Percentiles rank a stretch among this genome's conserved stretches.
phyloP scores from a whole-genome alignment of 2,888 invertebrate species.

The Bellardia pandia region DNA sequence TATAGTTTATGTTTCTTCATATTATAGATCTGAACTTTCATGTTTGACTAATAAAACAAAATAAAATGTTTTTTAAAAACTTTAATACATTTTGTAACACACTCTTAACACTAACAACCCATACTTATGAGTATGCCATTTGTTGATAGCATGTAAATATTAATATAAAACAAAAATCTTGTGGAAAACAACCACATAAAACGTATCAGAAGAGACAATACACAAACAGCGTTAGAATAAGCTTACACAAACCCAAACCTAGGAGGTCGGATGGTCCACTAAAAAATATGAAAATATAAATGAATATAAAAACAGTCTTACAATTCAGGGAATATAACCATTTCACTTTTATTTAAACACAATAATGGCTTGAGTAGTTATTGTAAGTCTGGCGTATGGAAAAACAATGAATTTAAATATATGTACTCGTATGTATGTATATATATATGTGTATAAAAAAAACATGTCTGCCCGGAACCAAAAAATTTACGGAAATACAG shows the following conservation, averaged over 20 bases:
- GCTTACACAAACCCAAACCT: constrained; percentile 43
- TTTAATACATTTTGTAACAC: not conserved
- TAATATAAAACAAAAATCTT: constrained; percentile 17
- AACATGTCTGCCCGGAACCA: constrained; percentile 60
- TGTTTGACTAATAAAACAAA: too few relatives aligned
- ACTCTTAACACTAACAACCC: not conserved
- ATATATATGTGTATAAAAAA: not conserved
- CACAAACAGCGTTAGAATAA: constrained; percentile 63
- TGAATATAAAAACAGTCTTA: constrained; percentile 1
- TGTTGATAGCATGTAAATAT: constrained; percentile 59
- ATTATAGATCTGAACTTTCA: too few relatives aligned
- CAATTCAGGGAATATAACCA: constrained; percentile 38
- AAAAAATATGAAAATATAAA: not conserved
- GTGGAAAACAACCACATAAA: constrained; percentile 7
- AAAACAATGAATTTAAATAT: constrained; percentile 20
- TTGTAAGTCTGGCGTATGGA: constrained; percentile 34
- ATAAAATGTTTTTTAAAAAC: too few relatives aligned
- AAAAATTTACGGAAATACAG: constrained; percentile 49
- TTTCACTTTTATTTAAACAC: constrained; percentile 24
- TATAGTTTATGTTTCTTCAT: too few relatives aligned
- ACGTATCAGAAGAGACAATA: constrained; percentile 41
- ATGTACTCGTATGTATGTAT: not conserved
- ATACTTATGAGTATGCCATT: constrained; percentile 23
- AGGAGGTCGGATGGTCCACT: not conserved
- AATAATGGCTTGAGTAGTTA: constrained; percentile 13